Evolutionary conservation across 2,113 vertebrate genomes (phyloP).

Genomic region (Solenodon paradoxus): DNA sequence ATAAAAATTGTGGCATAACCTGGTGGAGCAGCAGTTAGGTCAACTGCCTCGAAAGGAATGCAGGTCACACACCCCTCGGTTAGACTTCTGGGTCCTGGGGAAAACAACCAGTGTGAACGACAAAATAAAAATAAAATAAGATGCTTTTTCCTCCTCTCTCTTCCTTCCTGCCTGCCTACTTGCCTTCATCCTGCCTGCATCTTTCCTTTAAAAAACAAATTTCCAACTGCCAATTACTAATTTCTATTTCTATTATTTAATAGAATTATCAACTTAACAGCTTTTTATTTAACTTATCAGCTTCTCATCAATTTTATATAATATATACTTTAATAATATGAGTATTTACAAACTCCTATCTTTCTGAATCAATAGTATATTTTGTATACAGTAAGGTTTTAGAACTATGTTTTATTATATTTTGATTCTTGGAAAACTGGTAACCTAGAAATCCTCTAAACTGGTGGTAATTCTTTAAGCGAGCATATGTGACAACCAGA

Average conservation of each 20-base stretch:
- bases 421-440: conserved; percentile 17
- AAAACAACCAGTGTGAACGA: no score
- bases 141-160: no score
- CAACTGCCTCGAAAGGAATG: no score
- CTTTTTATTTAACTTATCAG: not conserved
- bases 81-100: no score
- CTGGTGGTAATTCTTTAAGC: not conserved
- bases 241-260: not conserved
- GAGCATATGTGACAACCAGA: not conserved
- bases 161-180: no score
- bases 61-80: no score
- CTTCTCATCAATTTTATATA: not conserved
- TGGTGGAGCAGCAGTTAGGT: no score
- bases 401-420: not conserved
- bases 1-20: no score
- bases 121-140: no score
- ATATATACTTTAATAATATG: not conserved
- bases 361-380: conserved; percentile 39
- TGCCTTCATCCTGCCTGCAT: no score
- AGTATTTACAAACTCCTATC: not conserved
- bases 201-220: no score
- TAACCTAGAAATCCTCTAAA: not conserved
- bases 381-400: not conserved
- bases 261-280: not conserved
- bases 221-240: not conserved